These are phyloP conservation scores for Falco berigora DNA, from an alignment of 2,797 vertebrate genomes.

Conservation along the genomic window DNA sequence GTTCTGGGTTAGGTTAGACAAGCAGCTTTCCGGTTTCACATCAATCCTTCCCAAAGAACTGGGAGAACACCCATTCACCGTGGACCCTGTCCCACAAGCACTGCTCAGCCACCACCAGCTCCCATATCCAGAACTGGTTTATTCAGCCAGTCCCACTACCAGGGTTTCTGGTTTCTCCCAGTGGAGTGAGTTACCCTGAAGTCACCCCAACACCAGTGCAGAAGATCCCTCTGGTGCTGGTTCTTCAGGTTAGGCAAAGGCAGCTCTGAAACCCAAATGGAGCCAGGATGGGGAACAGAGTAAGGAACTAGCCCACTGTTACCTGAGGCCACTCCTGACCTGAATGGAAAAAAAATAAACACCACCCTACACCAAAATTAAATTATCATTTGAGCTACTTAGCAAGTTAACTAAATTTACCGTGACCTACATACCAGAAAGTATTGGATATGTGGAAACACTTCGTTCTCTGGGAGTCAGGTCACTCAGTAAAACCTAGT, in stretches of 20 bases:
- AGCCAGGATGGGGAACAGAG: not conserved
- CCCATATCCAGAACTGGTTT: not conserved
- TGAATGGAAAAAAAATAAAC: constrained; percentile 22
- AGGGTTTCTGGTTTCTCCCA: not conserved
- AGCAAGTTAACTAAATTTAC: constrained; percentile 59
- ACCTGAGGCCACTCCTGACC: constrained; percentile 31
- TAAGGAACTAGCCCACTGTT: not conserved
- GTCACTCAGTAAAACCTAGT: not conserved
- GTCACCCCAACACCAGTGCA: rapidly evolving
- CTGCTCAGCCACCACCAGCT: not conserved
- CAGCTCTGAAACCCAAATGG: not conserved
- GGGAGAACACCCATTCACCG: rapidly evolving
- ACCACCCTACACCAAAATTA: not conserved
- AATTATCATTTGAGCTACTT: constrained; percentile 42
- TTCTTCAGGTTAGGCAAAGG: constrained; percentile 4
- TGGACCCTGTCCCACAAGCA: not conserved
- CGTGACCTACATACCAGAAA: constrained; percentile 55
- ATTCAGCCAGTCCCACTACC: not conserved
- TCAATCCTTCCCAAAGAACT: not conserved
- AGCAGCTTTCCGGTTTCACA: not conserved
- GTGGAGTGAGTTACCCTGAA: not conserved
- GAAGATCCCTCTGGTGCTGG: not conserved
- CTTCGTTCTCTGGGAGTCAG: not conserved
- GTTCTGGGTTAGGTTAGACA: not conserved
- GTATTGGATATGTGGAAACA: not conserved